Evolutionary conservation across 2,888 invertebrate species (phyloP).

Genomic region (Leuctra nigra): DNA sequence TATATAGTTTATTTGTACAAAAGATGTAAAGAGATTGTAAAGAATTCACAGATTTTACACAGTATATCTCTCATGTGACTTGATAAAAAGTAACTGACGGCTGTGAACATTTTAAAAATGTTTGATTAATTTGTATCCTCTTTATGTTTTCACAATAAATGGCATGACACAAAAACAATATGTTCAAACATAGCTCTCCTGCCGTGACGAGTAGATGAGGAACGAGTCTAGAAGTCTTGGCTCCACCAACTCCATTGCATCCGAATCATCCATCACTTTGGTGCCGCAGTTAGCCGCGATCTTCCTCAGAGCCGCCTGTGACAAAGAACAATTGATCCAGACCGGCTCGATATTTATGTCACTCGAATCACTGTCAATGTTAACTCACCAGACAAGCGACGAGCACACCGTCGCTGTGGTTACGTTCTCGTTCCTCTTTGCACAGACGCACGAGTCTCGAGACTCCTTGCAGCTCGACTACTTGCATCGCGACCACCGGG

Average conservation of each 20-base stretch:
- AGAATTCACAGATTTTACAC: not conserved
- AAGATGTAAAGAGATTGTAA: not conserved
- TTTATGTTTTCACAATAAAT: not conserved
- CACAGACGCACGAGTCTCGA: slow-evolving; percentile 60
- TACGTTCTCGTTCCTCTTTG: slow-evolving; percentile 53
- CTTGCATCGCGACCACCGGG: slow-evolving; percentile 58
- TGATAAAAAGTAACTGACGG: no score
- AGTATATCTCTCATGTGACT: not conserved
- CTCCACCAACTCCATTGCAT: slow-evolving; percentile 65
- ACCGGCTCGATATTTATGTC: no score
- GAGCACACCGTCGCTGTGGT: slow-evolving; percentile 58
- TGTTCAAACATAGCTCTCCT: slow-evolving; percentile 68
- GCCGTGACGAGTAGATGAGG: slow-evolving; percentile 68
- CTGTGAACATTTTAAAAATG: not conserved
- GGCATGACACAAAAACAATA: not conserved
- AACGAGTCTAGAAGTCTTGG: slow-evolving; percentile 73
- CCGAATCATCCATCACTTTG: slow-evolving; percentile 47
- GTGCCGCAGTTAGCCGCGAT: slow-evolving; percentile 51
- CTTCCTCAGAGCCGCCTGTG: slow-evolving; percentile 58
- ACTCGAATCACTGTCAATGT: no score
- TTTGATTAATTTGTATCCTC: slow-evolving; percentile 1
- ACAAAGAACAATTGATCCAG: no score
- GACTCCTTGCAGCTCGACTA: slow-evolving; percentile 62
- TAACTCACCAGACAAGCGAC: slow-evolving; percentile 56
- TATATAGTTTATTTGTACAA: not conserved